Conservation (phyloP, 2,113 vertebrate genomes). For the Orthochromis indermauri region DNA sequence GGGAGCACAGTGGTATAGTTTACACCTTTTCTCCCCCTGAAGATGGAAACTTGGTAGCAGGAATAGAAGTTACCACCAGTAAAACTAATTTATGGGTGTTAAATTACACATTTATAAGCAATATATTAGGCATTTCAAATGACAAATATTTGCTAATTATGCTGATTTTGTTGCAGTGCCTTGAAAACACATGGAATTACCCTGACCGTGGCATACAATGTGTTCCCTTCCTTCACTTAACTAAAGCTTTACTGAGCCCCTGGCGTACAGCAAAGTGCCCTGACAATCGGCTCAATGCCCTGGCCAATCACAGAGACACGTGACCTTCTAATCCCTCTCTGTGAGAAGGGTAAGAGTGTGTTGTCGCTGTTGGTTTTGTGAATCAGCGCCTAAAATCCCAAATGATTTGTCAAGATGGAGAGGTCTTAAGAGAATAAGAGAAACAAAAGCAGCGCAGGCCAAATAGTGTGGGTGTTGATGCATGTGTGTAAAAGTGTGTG, state of each 20-base stretch:
- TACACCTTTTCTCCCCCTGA: neutral
- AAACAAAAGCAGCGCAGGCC: slow-evolving; percentile 54
- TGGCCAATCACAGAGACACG: slow-evolving; percentile 86
- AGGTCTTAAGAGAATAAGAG: slow-evolving; percentile 75
- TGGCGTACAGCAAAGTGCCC: slow-evolving; percentile 76
- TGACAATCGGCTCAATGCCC: slow-evolving; percentile 88
- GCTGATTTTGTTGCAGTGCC: neutral
- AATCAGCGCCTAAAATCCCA: slow-evolving; percentile 82
- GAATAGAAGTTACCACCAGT: neutral
- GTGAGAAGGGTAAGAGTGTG: slow-evolving; percentile 81
- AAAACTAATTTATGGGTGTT: neutral
- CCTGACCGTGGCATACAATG: slow-evolving; percentile 32
- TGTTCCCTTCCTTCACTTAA: slow-evolving; percentile 68
- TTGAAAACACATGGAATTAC: slow-evolving; percentile 8
- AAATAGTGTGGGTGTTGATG: slow-evolving; percentile 50
- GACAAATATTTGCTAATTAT: neutral
- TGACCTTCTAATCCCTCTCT: slow-evolving; percentile 90
- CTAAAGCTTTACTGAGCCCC: slow-evolving; percentile 79
- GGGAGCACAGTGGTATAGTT: slow-evolving; percentile 22
- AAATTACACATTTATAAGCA: neutral
- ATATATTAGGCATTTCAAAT: neutral
- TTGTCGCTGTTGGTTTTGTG: slow-evolving; percentile 89
- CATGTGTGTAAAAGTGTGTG: slow-evolving; percentile 18
- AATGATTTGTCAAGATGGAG: slow-evolving; percentile 88
- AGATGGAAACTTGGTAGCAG: neutral